Evolutionary conservation across 2,113 vertebrate genomes (phyloP).

Genomic region (Gasterosteus nipponicus): DNA sequence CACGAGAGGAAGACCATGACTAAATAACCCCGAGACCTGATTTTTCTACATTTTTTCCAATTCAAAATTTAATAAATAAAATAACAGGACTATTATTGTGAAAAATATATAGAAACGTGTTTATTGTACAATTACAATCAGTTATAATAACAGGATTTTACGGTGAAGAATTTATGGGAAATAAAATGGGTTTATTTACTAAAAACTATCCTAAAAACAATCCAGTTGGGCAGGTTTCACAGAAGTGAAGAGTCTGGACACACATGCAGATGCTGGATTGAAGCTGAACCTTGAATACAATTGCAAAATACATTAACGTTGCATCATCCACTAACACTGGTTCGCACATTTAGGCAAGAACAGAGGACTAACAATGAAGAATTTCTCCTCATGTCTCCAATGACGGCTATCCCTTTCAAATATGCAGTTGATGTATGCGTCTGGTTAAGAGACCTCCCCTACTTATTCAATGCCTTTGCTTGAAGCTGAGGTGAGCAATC

Average conservation of each 20-base stretch:
- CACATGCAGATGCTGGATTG: not conserved
- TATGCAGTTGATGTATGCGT: constrained; percentile 7
- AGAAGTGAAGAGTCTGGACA: not conserved
- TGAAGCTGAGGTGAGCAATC: not conserved
- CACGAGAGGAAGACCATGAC: not conserved
- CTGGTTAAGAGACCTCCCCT: not conserved
- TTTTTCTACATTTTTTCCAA: not conserved
- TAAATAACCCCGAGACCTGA: not conserved
- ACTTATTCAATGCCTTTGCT: constrained; percentile 8
- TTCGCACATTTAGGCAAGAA: not conserved
- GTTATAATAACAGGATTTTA: not conserved
- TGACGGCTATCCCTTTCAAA: constrained; percentile 8
- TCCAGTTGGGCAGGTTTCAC: not conserved
- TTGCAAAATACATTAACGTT: not conserved
- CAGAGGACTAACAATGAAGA: not conserved
- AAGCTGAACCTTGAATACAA: not conserved
- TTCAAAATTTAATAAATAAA: not conserved
- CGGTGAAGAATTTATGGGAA: not conserved
- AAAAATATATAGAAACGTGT: not conserved
- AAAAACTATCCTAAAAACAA: not conserved
- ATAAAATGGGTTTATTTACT: not conserved
- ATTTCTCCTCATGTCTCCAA: not conserved
- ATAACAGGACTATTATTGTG: not conserved
- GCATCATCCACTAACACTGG: not conserved
- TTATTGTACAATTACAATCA: not conserved